Evolutionary conservation across 2,888 invertebrate species (phyloP), one percentile per base, ranked within the genome.

Genomic region (Drosophila greeni): DNA sequence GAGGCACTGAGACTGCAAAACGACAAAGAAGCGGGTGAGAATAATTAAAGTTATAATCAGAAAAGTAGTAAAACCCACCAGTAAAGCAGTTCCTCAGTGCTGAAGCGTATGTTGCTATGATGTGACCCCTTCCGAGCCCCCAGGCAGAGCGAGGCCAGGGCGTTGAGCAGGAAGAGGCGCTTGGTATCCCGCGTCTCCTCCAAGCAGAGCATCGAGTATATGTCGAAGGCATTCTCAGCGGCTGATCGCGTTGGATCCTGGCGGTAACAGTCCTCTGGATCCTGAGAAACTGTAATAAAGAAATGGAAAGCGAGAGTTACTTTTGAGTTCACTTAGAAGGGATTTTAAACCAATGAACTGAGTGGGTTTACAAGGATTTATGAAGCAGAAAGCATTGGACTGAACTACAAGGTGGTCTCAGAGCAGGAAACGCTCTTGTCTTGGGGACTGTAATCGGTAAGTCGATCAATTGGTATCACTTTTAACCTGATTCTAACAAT

Each of bases 151-250:
- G 95, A 95, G 59, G 96, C 95, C 89, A 97, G 93, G 68, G 93
- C 94, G 91, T 97, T 97, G 84, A 97, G 91, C 88, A 96, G 95
- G 74, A 94, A 95, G 76, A 97, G 91, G 87, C 95, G 94, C 87
- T 93, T 94, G 70, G 92, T 93, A 88, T 95, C 95, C 66, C 93
- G 92, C 66, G 93, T 91, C 66, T 86, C 86, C 61, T 84, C 85
- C 62, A 85, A 73, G 86, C 92, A 92, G 64, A 93, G 89, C 75
- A 91, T 92, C 80, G 90, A 90, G 81, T 93, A 90, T 65, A 93
- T 92, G 82, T 92, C 92, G 81, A 90, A 91, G 67, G 92, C 91
- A 90, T 92, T 93, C 86, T 92, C 91, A 83, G 91, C 90, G 33
- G 92, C 90, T 82, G 91, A 91, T 88, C 91, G 91, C 78, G 90